phyloP scores from a whole-genome alignment of 2,888 invertebrate genomes.

The Agriopis leucophaearia region DNA sequence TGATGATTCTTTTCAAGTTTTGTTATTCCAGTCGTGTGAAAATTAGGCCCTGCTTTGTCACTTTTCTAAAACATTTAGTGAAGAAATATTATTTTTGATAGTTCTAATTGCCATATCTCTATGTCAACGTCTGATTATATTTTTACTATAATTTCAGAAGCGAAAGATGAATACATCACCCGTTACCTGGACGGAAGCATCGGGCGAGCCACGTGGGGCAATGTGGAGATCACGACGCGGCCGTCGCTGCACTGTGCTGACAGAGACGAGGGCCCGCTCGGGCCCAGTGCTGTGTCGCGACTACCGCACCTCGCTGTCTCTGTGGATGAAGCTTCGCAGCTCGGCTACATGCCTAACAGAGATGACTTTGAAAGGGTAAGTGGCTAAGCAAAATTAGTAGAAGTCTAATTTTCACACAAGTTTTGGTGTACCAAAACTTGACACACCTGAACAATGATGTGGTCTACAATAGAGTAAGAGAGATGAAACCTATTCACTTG shows the following conservation, averaged over 20 bases:
- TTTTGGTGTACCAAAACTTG: too few species aligned
- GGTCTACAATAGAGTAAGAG: too few species aligned
- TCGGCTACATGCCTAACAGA: conserved; percentile 97
- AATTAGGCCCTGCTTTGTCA: too few species aligned
- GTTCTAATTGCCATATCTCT: too few species aligned
- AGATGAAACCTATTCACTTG: too few species aligned
- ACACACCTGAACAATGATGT: too few species aligned
- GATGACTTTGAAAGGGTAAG: conserved; percentile 97
- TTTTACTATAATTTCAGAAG: conserved; percentile 86
- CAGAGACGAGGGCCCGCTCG: conserved; percentile 92
- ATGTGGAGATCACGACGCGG: conserved; percentile 88
- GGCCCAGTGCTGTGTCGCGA: conserved; percentile 89
- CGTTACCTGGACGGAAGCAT: conserved; percentile 96
- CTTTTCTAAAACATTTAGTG: too few species aligned
- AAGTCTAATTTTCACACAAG: too few species aligned
- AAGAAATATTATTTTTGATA: too few species aligned
- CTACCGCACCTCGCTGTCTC: conserved; percentile 93
- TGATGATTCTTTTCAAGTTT: too few species aligned
- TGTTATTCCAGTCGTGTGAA: too few species aligned
- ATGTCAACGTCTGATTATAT: neutral
- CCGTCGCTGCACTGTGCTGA: conserved; percentile 92
- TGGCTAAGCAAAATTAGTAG: too few species aligned
- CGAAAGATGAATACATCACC: conserved; percentile 95
- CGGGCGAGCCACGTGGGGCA: conserved; percentile 94
- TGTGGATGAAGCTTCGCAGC: conserved; percentile 93